These are phyloP conservation scores for Caenorhabditis macrosperma DNA, from an alignment of 2,888 invertebrate species.

Conservation along the genomic window DNA sequence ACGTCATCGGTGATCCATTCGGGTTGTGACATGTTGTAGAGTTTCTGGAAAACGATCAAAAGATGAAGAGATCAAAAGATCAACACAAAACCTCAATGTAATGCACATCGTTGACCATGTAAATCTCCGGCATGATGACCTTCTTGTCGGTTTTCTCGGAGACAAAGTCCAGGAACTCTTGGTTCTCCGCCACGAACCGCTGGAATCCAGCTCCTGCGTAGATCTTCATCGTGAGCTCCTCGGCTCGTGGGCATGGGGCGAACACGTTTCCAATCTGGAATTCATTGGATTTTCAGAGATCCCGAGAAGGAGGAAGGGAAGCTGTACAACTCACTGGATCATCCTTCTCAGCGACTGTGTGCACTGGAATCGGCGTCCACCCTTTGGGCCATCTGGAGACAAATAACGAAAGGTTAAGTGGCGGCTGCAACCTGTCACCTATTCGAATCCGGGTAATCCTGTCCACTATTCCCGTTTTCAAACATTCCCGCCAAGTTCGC, in stretches of 20 bases:
- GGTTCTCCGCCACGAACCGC: constrained; percentile 64
- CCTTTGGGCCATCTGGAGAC: constrained; percentile 67
- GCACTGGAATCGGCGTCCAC: constrained; percentile 76
- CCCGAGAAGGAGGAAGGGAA: neutral
- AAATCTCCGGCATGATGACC: constrained; percentile 67
- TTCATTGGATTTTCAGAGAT: neutral
- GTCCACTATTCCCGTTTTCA: constrained; percentile 79
- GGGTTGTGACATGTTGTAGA: constrained; percentile 72
- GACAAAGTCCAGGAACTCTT: constrained; percentile 66
- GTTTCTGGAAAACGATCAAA: constrained; percentile 55
- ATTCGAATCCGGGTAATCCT: constrained; percentile 65
- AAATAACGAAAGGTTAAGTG: neutral
- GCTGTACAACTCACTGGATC: constrained; percentile 62
- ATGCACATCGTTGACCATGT: constrained; percentile 71
- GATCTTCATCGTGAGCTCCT: constrained; percentile 65
- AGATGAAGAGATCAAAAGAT: neutral
- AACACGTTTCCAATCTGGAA: constrained; percentile 71
- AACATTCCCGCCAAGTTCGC: constrained; percentile 89
- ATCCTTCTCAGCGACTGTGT: constrained; percentile 66
- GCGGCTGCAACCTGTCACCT: no score
- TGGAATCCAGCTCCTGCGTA: constrained; percentile 60
- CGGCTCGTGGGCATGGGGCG: constrained; percentile 71
- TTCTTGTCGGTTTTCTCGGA: constrained; percentile 68
- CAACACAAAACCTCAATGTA: constrained; percentile 70
- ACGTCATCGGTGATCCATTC: constrained; percentile 70